Conservation (phyloP, 2,888 invertebrate species). For the Thymelicus lineola region DNA sequence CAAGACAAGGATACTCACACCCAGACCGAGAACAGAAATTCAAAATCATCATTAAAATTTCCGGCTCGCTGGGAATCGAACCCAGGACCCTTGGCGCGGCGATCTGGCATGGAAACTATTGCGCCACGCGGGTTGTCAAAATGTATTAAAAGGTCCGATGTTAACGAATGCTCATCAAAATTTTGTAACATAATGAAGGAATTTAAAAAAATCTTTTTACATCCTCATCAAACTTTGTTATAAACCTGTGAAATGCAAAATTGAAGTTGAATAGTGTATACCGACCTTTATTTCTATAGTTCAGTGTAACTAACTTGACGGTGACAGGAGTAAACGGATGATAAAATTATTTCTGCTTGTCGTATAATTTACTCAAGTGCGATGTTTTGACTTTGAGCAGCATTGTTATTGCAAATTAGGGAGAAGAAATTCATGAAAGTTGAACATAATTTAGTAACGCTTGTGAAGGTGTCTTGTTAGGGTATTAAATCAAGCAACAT, state of each 20-base stretch:
- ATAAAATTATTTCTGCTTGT: constrained; percentile 37
- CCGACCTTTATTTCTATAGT: not conserved
- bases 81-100: no score
- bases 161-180: no score
- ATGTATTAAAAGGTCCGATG: no score
- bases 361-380: constrained; percentile 34
- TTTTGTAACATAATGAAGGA: no score
- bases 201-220: no score
- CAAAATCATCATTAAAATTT: no score
- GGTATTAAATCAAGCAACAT: not conserved
- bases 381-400: constrained; percentile 32
- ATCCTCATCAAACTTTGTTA: no score
- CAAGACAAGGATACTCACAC: no score
- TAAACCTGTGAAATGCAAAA: not conserved
- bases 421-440: constrained; percentile 33
- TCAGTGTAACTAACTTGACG: constrained; percentile 22
- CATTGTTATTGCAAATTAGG: constrained; percentile 23
- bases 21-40: no score
- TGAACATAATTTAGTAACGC: not conserved
- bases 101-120: no score
- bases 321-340: constrained; percentile 19
- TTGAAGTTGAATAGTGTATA: not conserved
- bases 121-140: no score
- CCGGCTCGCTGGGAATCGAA: no score
- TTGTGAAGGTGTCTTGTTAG: not conserved